Evolutionary conservation across 2,797 vertebrate genomes (phyloP), one percentile per base, ranked within the genome.

Genomic region (Pantherophis vulpinus): DNA sequence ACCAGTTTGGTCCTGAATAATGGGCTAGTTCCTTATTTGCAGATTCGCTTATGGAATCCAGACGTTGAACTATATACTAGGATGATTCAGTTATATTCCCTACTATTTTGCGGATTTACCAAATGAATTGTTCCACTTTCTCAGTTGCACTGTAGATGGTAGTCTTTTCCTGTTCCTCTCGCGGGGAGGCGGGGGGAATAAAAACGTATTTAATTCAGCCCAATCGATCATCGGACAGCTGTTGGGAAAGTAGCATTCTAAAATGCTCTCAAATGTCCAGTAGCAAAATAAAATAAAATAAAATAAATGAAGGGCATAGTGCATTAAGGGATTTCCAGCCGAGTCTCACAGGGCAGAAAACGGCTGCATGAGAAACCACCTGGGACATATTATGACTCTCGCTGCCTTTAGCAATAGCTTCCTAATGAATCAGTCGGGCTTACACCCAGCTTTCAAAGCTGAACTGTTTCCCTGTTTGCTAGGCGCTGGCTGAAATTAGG

Each of bases 351-450:
- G 95, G 95, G 94, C 93, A 95, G 94, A 88, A 96, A 96, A 96
- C 95, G 94, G 86, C 95, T 96, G 92, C 87, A 93, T 29, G 51
- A 94, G 93, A 95, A 92, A 74, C 93, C 96, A 96, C 94, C 92
- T 92, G 94, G 97, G 95, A 95, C 94, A 92, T 93, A 91, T 97
- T 88, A 92, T 95, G 83, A 61, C 95, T 96, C 96, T 97, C 94
- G 97, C 97, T 97, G 96, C 96, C 96, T 96, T 97, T 95, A 97
- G 95, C 97, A 96, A 95, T 86, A 94, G 95, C 95, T 97, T 97
- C 97, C 96, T 98, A 97, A 97, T 97, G 98, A 97, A 98, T 98
- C 97, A 97, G 97, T 97, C 95, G 92, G 95, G 97, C 97, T 98
- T 98, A 95, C 96, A 95, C 97, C 95, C 97, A 97, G 97, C 97